Evolutionary conservation across 37 sponge, comb jelly and placozoan species (phyloP).

Genomic region (Ephydatia muelleri): DNA sequence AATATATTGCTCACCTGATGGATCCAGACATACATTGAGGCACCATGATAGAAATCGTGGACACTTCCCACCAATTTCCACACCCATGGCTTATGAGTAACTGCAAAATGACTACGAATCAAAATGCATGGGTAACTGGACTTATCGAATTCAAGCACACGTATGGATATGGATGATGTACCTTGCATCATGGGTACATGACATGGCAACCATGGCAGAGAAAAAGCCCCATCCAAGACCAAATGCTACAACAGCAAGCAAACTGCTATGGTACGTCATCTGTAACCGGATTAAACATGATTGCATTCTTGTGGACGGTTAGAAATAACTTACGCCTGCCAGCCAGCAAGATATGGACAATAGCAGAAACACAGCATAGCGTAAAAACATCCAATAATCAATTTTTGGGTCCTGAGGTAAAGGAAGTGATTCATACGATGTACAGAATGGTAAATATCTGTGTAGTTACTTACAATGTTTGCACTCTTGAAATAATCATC

Average conservation of each 20-base stretch:
- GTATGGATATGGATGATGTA: not conserved
- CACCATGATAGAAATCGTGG: constrained; percentile 85
- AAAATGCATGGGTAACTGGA: not conserved
- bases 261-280: constrained; percentile 67
- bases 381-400: constrained; percentile 87
- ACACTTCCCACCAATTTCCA: constrained; percentile 79
- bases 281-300: not conserved
- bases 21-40: constrained; percentile 82
- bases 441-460: not conserved
- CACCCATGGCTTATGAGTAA: constrained; percentile 97
- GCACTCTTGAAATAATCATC: constrained; percentile 82
- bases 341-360: constrained; percentile 41
- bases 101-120: constrained; percentile 81
- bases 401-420: constrained; percentile 78
- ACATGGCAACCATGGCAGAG: constrained; percentile 83
- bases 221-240: constrained; percentile 73
- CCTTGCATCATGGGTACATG: constrained; percentile 93
- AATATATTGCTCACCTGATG: constrained; percentile 75
- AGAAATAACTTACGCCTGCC: constrained; percentile 50
- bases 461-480: constrained; percentile 73
- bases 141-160: too few species aligned
- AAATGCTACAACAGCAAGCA: constrained; percentile 31
- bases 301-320: not conserved
- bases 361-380: constrained; percentile 71
- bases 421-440: not conserved